A percentile compares a stretch with the other conserved stretches of the same genome.
Evolutionary conservation across 2,888 invertebrate genomes (phyloP).

Genomic region (Dexiosoma caninum): DNA sequence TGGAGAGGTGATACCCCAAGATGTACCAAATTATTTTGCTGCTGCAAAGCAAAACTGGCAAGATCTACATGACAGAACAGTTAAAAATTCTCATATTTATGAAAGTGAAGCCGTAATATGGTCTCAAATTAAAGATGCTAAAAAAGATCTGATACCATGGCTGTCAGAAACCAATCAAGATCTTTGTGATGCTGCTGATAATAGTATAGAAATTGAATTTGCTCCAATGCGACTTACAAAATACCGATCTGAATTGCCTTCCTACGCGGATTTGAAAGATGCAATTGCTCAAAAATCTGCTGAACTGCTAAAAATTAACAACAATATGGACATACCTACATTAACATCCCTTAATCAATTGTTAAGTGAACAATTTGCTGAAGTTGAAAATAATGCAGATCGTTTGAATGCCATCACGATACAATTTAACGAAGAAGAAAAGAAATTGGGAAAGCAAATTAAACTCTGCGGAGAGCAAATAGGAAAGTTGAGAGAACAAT

Average conservation of each 20-base stretch:
- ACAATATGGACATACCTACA: conserved; percentile 84
- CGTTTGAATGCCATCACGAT: conserved; percentile 86
- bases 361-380: conserved; percentile 86
- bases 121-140: conserved; percentile 93
- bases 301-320: conserved; percentile 87
- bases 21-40: conserved; percentile 78
- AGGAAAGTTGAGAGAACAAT: conserved; percentile 86
- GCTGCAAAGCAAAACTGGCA: conserved; percentile 84
- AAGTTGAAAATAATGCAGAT: conserved; percentile 85
- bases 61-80: conserved; percentile 83
- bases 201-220: conserved; percentile 88
- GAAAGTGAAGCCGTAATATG: conserved; percentile 95
- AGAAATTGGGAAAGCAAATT: conserved; percentile 83
- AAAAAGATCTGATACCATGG: conserved; percentile 91
- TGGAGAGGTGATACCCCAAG: conserved; percentile 80
- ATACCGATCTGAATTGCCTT: conserved; percentile 91
- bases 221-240: conserved; percentile 88
- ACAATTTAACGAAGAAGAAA: conserved; percentile 86
- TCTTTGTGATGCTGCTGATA: conserved; percentile 86
- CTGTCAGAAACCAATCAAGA: conserved; percentile 88
- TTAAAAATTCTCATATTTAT: conserved; percentile 86
- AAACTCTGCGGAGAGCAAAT: conserved; percentile 85
- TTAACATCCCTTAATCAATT: conserved; percentile 82
- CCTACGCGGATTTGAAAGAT: conserved; percentile 86
- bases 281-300: conserved; percentile 88